phyloP scores from a whole-genome alignment of 2,113 vertebrate species.

The Morone saxatilis region DNA sequence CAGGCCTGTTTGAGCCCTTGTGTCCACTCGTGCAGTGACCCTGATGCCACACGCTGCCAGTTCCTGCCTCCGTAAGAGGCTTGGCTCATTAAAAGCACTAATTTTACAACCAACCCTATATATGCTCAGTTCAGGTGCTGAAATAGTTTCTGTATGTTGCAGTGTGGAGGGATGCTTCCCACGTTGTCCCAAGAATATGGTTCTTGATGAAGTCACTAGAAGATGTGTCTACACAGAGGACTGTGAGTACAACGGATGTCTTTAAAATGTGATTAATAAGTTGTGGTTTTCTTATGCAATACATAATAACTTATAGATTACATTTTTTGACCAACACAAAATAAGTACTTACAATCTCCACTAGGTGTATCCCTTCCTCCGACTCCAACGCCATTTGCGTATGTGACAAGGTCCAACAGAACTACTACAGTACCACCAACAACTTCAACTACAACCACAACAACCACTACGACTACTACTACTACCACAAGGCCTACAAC shows the following conservation, averaged over 20 bases:
- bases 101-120: not conserved
- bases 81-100: conserved; percentile 16
- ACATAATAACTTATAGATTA: not conserved
- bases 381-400: conserved; percentile 84
- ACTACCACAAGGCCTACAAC: conserved; percentile 28
- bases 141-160: conserved; percentile 58
- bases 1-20: conserved; percentile 93
- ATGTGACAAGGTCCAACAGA: conserved; percentile 80
- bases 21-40: conserved; percentile 93
- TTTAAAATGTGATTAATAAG: not conserved
- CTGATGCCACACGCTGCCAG: conserved; percentile 89
- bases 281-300: not conserved
- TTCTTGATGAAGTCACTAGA: conserved; percentile 95
- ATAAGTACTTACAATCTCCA: not conserved
- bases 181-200: conserved; percentile 94
- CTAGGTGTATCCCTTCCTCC: conserved; percentile 83
- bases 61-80: conserved; percentile 94
- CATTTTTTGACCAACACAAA: not conserved
- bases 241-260: conserved; percentile 87
- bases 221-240: conserved; percentile 96
- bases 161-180: conserved; percentile 98
- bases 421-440: conserved; percentile 73
- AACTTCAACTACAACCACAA: conserved; percentile 42
- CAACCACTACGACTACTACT: conserved; percentile 21
- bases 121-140: conserved; percentile 7